These are phyloP conservation scores for Actinemys pallida DNA, from an alignment of 2,113 vertebrate genomes.

Conservation along the genomic window DNA sequence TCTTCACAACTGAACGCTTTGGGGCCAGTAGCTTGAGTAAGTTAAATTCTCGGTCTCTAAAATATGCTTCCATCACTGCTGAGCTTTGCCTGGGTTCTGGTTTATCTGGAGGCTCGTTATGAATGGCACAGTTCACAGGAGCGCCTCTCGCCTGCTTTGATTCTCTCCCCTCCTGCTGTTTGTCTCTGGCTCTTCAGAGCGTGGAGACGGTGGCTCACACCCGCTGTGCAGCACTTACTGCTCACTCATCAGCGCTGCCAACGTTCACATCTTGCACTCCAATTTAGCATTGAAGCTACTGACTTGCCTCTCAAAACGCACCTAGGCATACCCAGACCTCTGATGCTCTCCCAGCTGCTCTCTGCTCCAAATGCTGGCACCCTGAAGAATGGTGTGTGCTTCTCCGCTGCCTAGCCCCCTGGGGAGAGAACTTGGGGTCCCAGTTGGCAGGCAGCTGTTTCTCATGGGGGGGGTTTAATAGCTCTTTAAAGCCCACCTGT, in stretches of 20 bases:
- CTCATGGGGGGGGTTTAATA: too few relatives aligned
- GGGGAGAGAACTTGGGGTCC: background rate
- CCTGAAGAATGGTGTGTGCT: background rate
- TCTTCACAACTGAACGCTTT: rapidly evolving
- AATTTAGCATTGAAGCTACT: background rate
- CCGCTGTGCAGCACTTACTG: background rate
- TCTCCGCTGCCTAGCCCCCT: background rate
- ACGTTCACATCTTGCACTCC: background rate
- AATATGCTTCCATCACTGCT: background rate
- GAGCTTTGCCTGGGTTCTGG: too few relatives aligned
- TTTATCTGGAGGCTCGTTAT: background rate
- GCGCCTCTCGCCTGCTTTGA: background rate
- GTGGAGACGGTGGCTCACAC: background rate
- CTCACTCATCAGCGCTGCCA: background rate
- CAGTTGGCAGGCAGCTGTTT: background rate
- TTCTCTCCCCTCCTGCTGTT: background rate
- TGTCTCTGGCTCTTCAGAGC: background rate
- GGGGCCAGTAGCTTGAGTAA: background rate
- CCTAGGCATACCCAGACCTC: too few relatives aligned
- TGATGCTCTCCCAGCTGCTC: background rate
- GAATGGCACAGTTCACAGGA: background rate
- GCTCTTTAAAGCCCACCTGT: too few relatives aligned
- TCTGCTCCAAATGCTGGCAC: too few relatives aligned
- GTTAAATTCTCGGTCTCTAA: background rate
- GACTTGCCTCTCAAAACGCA: too few relatives aligned